Evolutionary conservation across 1,140 invertebrate species (phyloP).

Genomic region (Saccostrea echinata): DNA sequence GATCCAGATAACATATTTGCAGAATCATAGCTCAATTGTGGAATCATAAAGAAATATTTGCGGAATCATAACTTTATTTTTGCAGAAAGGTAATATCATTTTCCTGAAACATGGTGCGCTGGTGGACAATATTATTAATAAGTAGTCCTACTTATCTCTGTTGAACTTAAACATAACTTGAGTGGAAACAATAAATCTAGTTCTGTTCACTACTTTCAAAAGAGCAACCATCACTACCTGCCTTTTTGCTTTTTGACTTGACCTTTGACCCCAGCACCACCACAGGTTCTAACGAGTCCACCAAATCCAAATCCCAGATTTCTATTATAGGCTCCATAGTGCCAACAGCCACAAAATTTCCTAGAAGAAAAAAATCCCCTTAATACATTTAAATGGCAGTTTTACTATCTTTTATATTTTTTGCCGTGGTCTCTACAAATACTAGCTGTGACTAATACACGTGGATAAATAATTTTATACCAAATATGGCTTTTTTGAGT

Average conservation of each 20-base stretch:
- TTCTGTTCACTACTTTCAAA: background rate
- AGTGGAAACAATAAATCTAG: too few relatives aligned
- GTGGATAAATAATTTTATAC: too few relatives aligned
- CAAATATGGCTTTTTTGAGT: too few relatives aligned
- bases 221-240: background rate
- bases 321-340: slow-evolving; percentile 94
- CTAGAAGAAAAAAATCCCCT: slow-evolving; percentile 76
- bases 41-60: too few relatives aligned
- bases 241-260: slow-evolving; percentile 88
- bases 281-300: slow-evolving; percentile 92
- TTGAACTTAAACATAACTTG: background rate
- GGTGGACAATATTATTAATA: background rate
- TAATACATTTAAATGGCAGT: background rate
- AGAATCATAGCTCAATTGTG: too few relatives aligned
- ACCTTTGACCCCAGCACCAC: slow-evolving; percentile 85
- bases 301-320: slow-evolving; percentile 96
- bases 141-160: background rate
- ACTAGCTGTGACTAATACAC: too few relatives aligned
- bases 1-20: too few relatives aligned
- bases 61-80: background rate
- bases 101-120: background rate
- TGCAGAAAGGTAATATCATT: background rate
- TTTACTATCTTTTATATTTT: background rate
- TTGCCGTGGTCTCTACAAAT: background rate
- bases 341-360: slow-evolving; percentile 94